A percentile compares a stretch with the other conserved stretches of the same genome.
Conservation (phyloP, 2,113 vertebrate genomes). For the Tetrax tetrax region DNA sequence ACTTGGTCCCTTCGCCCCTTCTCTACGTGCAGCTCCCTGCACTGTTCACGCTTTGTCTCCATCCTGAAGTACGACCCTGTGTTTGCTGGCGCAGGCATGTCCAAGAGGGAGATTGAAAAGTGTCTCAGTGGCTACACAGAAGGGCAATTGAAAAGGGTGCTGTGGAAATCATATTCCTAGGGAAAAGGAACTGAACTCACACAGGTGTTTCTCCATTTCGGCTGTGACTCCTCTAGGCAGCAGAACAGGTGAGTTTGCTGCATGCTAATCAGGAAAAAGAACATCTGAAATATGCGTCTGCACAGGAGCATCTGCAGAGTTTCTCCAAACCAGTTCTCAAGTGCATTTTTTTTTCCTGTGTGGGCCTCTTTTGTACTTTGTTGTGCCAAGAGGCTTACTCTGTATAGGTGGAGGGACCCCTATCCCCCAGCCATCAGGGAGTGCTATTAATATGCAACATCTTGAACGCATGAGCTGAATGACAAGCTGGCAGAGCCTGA, state of each 20-base stretch:
- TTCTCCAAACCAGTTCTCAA: constrained; percentile 58
- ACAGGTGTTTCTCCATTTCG: constrained; percentile 48
- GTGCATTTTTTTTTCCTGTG: constrained; percentile 38
- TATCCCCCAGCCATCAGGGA: constrained; percentile 51
- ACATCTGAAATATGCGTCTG: constrained; percentile 69
- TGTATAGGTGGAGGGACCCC: constrained; percentile 52
- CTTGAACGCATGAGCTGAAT: constrained; percentile 60
- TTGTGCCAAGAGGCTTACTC: constrained; percentile 47
- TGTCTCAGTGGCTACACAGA: neutral
- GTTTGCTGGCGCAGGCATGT: neutral
- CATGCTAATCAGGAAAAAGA: constrained; percentile 66
- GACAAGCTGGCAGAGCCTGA: constrained; percentile 64
- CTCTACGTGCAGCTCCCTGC: neutral
- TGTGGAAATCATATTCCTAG: constrained; percentile 10
- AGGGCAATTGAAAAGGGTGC: neutral
- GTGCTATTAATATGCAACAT: constrained; percentile 46
- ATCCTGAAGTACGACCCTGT: neutral
- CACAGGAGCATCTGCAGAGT: constrained; percentile 67
- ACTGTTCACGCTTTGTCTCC: neutral
- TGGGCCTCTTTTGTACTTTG: constrained; percentile 35
- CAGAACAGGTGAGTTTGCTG: constrained; percentile 65
- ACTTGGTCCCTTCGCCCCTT: neutral
- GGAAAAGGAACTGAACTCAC: constrained; percentile 1
- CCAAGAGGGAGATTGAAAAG: neutral
- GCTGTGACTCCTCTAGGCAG: constrained; percentile 54